Base-by-base conservation (phyloP, 2,888 invertebrate species). In the Chrysotoxum bicinctum region DNA sequence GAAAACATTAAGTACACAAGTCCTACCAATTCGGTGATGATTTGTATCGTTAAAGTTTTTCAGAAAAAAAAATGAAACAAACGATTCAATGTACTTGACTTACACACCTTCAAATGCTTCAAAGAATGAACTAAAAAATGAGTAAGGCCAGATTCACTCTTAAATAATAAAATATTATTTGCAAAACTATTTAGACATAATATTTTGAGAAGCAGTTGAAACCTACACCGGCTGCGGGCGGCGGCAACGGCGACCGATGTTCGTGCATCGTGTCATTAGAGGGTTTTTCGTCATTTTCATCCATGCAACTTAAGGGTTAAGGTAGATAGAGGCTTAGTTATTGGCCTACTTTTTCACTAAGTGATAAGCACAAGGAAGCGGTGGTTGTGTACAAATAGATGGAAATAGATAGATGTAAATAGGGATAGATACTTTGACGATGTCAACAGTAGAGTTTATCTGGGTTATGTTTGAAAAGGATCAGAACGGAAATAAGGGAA, bases 291-390 rank as follows among this genome's bases (percentile, higher is more conserved):
- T 26, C 16, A 37, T 40, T 23, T 52, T 30, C 64, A 60, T 69
- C 30, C 62, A 69, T 16, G 9, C 30, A 40, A 64, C 21, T 52
- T 64, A 52, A 69, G 69, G 74, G 62, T 66, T 64, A 19, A 62
- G 52, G 19, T 64, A 52, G 45, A 54, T 37, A 52, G 37, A 35
- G 26, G 54, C 60, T 23, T 50, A 56, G 58, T 45, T 64, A 78
- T 79, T 79, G 74, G 74, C 83, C 64, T 30, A 84, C 66, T 79
- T 78, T 58, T 64, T n/a, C n/a, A n/a, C n/a, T n/a, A 16, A 66
- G n/a, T 64, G 70, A 83, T 70, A 70, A 78, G 56, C 21, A 56
- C 26, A 52, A 40, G 30, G 45, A 62, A 50, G 54, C 43, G 19
- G 10, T 32, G 3, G 54, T 0, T 21, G 14, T 35, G 14, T 23